These are phyloP conservation scores for Drosophila meridiana DNA, from an alignment of 2,888 invertebrate species.

Conservation along the genomic window DNA sequence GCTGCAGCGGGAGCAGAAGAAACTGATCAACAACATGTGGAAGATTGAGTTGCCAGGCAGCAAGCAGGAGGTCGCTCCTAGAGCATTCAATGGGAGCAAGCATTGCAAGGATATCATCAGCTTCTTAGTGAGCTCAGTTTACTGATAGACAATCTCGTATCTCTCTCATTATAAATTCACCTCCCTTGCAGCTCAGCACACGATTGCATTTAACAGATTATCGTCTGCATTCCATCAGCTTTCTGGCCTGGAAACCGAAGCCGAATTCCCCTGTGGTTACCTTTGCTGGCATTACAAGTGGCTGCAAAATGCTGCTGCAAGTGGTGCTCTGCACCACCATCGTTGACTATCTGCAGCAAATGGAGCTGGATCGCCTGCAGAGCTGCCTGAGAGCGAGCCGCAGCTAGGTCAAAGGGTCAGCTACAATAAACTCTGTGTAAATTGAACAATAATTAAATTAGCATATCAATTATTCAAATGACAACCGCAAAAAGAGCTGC, in stretches of 20 bases:
- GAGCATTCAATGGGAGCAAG: not conserved
- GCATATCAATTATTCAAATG: constrained; percentile 70
- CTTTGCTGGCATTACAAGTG: not conserved
- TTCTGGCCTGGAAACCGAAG: constrained; percentile 25
- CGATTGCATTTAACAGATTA: constrained; percentile 31
- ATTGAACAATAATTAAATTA: constrained; percentile 76
- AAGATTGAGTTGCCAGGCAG: constrained; percentile 7
- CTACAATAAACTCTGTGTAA: constrained; percentile 62
- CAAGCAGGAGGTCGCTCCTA: not conserved
- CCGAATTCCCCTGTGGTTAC: not conserved
- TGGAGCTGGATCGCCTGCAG: constrained; percentile 28
- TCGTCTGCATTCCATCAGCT: constrained; percentile 28
- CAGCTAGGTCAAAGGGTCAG: constrained; percentile 6
- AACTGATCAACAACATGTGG: constrained; percentile 31
- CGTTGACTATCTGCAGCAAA: constrained; percentile 40
- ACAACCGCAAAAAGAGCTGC: constrained; percentile 46
- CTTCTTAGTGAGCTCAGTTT: constrained; percentile 39
- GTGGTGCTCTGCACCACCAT: constrained; percentile 27
- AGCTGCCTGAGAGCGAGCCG: constrained; percentile 9
- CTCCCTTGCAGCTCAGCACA: constrained; percentile 28
- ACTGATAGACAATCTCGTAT: not conserved
- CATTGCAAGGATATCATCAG: constrained; percentile 31
- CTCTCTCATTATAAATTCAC: not conserved
- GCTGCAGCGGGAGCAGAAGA: constrained; percentile 37
- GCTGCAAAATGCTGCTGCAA: constrained; percentile 36